These are phyloP conservation scores for Coecobrya sp. DNA, from an alignment of 2,888 invertebrate genomes.

Conservation along the genomic window DNA sequence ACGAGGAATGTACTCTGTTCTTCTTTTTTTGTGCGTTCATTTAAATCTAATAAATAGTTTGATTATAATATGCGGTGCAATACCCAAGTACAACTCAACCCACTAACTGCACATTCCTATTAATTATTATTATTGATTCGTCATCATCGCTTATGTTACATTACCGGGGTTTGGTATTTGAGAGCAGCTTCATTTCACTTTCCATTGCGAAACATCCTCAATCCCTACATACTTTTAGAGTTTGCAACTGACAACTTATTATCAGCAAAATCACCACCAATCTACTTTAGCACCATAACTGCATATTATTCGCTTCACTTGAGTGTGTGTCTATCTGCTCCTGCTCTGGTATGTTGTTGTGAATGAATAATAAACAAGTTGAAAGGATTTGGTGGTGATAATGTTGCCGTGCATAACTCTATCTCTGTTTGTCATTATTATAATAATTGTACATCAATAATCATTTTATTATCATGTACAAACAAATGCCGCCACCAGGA, in stretches of 20 bases:
- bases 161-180: no score
- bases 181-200: background rate
- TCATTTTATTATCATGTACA: slow-evolving; percentile 56
- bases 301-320: background rate
- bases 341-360: background rate
- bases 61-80: background rate
- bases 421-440: slow-evolving; percentile 41
- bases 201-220: background rate
- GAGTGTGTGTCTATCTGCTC: background rate
- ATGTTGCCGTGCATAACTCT: slow-evolving; percentile 2
- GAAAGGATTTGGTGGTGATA: background rate
- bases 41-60: no score
- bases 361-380: background rate
- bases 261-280: background rate
- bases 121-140: background rate
- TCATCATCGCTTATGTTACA: no score
- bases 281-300: background rate
- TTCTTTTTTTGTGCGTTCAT: background rate
- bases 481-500: slow-evolving; percentile 58
- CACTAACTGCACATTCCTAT: background rate
- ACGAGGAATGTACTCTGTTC: background rate
- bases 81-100: background rate
- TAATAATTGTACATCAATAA: slow-evolving; percentile 53
- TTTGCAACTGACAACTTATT: background rate
- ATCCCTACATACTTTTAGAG: background rate